Percentiles rank a stretch among this genome's conserved stretches.
Conservation (phyloP, 2,888 invertebrate species). For the Acronicta alni region DNA sequence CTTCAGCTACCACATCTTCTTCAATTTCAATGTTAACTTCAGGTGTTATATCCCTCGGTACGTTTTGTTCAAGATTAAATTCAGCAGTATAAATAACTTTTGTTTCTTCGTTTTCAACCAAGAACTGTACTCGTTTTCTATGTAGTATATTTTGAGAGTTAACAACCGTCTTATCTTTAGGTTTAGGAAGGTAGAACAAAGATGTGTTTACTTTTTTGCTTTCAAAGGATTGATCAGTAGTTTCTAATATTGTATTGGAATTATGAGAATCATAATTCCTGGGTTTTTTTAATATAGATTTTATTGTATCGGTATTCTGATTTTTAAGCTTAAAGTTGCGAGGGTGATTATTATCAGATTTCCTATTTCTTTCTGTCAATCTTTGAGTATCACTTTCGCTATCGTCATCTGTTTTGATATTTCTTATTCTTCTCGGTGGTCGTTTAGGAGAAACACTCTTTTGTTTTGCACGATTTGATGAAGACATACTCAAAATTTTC, state of each 20-base stretch:
- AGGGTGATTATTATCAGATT: constrained; percentile 65
- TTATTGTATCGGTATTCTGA: constrained; percentile 83
- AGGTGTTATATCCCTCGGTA: constrained; percentile 62
- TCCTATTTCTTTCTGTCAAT: constrained; percentile 75
- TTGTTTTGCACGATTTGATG: constrained; percentile 79
- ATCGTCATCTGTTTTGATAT: constrained; percentile 83
- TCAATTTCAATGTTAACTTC: constrained; percentile 65
- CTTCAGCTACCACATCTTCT: constrained; percentile 76
- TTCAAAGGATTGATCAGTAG: constrained; percentile 72
- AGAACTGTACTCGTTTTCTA: constrained; percentile 92
- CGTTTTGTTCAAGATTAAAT: constrained; percentile 79
- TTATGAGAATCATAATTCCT: constrained; percentile 77
- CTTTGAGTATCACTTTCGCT: constrained; percentile 86
- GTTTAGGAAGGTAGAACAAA: constrained; percentile 91
- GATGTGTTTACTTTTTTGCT: constrained; percentile 80
- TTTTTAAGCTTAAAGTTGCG: constrained; percentile 75
- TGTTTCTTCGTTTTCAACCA: constrained; percentile 91
- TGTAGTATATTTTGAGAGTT: constrained; percentile 78
- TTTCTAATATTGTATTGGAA: constrained; percentile 68
- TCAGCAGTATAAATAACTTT: constrained; percentile 86
- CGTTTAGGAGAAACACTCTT: constrained; percentile 90
- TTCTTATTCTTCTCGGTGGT: constrained; percentile 89
- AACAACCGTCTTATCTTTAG: constrained; percentile 76
- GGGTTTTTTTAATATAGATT: constrained; percentile 90
- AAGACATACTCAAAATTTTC: constrained; percentile 71